Base-by-base conservation (phyloP, 1,140 invertebrate species). In the Chironomus striatipennis region DNA sequence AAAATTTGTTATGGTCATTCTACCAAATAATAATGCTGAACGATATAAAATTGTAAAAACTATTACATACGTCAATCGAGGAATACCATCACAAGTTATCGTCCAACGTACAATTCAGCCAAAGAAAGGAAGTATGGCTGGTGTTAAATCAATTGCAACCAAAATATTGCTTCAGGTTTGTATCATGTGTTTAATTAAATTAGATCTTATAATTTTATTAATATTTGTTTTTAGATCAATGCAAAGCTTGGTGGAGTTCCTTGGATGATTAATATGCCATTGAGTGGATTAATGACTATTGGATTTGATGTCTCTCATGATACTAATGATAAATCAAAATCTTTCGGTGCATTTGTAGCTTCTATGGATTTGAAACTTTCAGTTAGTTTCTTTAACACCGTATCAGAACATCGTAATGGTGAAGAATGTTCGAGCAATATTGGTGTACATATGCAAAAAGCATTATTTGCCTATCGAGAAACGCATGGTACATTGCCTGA, bases 251-350 rank as follows among this genome's bases (percentile, higher is more conserved):
- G 94, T 21, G 95, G 95, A 0, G 88, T 90, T 8, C 90, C 95
- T 0, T 98, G 95, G 95, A 84, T 83, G 0, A 83, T 94, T 6
- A 79, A 86, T 0, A 85, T 94, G 57, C 93, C 94, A 0, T 43
- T 91, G 4, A 79, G 78, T 0, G 85, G 86, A 0, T 74, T 92
- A 0, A 97, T 97, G 94, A 86, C 95, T 0, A 84, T 94, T 17
- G 95, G 95, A 2, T 94, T 93, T 78, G 95, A 97, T 80, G 90
- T 94, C 0, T 95, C 93, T 77, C 94, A 96, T 79, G 92, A 95
- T 70, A 86, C 89, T 0, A 84, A 83, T 1, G 80, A 82, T 18
- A 88, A 87, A 79, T 81, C 83, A 74, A 86, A 87, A 78, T 86
- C 88, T 79, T 90, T 87, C 82, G 88, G 93, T 74, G 87, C 89